phyloP scores from a whole-genome alignment of 2,888 invertebrate genomes.

The Pseudanteris insignis region DNA sequence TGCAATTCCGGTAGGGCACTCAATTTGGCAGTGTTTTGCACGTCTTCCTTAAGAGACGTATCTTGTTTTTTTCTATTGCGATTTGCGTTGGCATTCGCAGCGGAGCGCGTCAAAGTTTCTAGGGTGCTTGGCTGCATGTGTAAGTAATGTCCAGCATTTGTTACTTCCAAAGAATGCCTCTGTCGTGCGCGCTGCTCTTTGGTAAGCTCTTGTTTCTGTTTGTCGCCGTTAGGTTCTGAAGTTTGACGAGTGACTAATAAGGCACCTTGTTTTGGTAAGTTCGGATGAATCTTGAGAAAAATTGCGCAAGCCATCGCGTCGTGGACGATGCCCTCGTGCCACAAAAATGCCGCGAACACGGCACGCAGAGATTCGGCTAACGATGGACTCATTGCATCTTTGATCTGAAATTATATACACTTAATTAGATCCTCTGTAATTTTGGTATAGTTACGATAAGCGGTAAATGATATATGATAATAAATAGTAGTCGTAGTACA shows the following conservation, averaged over 20 bases:
- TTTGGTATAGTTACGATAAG: no score
- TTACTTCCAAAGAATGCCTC: slow-evolving; percentile 89
- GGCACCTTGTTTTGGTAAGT: slow-evolving; percentile 81
- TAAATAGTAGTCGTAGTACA: no score
- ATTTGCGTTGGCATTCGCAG: slow-evolving; percentile 81
- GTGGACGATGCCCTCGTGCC: slow-evolving; percentile 97
- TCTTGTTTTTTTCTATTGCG: slow-evolving; percentile 71
- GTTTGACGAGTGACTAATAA: slow-evolving; percentile 76
- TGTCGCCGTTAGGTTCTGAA: slow-evolving; percentile 63
- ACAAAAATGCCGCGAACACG: slow-evolving; percentile 94
- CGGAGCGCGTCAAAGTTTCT: slow-evolving; percentile 80
- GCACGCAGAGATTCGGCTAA: slow-evolving; percentile 93
- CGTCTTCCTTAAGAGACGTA: slow-evolving; percentile 70
- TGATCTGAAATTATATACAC: slow-evolving; percentile 63
- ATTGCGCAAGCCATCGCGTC: slow-evolving; percentile 98
- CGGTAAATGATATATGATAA: no score
- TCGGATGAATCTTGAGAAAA: slow-evolving; percentile 92
- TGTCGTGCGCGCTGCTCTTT: slow-evolving; percentile 76
- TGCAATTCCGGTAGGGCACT: slow-evolving; percentile 67
- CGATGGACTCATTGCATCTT: slow-evolving; percentile 89
- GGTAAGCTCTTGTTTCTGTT: slow-evolving; percentile 67
- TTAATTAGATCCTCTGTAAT: no score
- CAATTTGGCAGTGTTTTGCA: slow-evolving; percentile 59
- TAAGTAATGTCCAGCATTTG: slow-evolving; percentile 75
- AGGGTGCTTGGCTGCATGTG: slow-evolving; percentile 82